These are phyloP conservation scores for Cassiopea xamachana DNA, from an alignment of 30 jellyfish, hydroid and myxozoan species.

Conservation along the genomic window DNA sequence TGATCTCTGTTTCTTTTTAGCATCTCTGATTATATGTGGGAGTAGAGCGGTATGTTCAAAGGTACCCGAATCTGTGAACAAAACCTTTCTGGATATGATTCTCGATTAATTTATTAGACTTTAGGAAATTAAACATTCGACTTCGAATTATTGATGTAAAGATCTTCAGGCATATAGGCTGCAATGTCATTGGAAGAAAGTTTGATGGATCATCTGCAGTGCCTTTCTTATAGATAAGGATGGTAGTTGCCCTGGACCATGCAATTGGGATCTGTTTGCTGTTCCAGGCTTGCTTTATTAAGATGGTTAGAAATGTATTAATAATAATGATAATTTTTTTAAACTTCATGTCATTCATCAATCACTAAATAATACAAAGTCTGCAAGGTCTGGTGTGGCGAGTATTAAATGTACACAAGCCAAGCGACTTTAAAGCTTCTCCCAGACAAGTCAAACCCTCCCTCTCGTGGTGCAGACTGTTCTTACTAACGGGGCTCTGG, in stretches of 20 bases:
- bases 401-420: too few species aligned
- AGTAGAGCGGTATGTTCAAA: slow-evolving; percentile 52
- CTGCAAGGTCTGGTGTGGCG: too few species aligned
- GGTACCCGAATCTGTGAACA: slow-evolving; percentile 17
- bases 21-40: slow-evolving; percentile 45
- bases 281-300: slow-evolving; percentile 23
- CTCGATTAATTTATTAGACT: slow-evolving; percentile 3
- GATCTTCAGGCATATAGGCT: slow-evolving; percentile 16
- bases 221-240: slow-evolving; percentile 18
- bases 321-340: too few species aligned
- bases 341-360: too few species aligned
- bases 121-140: slow-evolving; percentile 30
- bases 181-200: slow-evolving; percentile 36
- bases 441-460: too few species aligned
- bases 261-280: slow-evolving; percentile 11
- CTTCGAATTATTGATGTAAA: slow-evolving; percentile 30
- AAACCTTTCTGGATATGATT: slow-evolving; percentile 31
- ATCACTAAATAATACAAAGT: too few species aligned
- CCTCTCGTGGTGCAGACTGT: too few species aligned
- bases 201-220: slow-evolving; percentile 33
- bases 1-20: slow-evolving; percentile 36
- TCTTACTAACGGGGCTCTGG: too few species aligned
- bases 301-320: background rate
- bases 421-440: too few species aligned
- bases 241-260: slow-evolving; percentile 14